These are phyloP conservation scores for Gymnobelideus leadbeateri DNA, from an alignment of 2,113 vertebrate species.

Conservation along the genomic window DNA sequence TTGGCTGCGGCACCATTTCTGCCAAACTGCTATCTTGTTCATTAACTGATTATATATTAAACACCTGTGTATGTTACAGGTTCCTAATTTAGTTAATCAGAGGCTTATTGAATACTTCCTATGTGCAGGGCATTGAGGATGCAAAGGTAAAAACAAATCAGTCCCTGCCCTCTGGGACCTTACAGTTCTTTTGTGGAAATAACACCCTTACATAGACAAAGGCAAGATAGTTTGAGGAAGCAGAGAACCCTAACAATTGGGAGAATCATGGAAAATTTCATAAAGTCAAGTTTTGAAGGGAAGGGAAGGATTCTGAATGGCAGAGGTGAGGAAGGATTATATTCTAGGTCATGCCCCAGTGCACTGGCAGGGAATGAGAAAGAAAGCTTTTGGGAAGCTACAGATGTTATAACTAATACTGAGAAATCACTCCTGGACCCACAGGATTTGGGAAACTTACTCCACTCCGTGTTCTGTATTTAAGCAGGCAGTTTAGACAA, in stretches of 20 bases:
- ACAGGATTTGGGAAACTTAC: background rate
- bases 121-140: background rate
- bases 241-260: background rate
- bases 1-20: background rate
- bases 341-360: background rate
- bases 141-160: background rate
- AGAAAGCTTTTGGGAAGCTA: background rate
- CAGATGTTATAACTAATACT: background rate
- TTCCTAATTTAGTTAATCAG: background rate
- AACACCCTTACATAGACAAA: background rate
- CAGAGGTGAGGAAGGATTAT: background rate
- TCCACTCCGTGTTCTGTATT: background rate
- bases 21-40: background rate
- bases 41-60: background rate
- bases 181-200: background rate
- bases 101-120: background rate
- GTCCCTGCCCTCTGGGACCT: background rate
- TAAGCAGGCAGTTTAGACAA: background rate
- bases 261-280: background rate
- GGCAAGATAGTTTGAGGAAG: background rate
- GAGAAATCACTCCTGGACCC: background rate
- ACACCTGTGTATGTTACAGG: background rate
- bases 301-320: background rate
- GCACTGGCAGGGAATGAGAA: background rate
- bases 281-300: background rate